Conservation (phyloP, 2,113 vertebrate species). For the Larimichthys crocea region DNA sequence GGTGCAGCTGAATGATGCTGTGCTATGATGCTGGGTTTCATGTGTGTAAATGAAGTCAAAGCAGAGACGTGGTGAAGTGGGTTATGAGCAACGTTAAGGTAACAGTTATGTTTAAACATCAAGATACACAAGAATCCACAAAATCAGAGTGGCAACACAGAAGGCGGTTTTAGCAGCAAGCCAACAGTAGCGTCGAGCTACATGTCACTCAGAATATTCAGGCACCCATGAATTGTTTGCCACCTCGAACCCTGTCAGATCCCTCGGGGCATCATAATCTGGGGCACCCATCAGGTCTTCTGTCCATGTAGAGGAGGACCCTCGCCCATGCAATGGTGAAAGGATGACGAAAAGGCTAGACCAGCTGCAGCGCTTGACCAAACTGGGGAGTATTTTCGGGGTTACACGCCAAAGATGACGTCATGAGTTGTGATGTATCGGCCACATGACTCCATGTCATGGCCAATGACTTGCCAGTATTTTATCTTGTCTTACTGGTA, state of each 20-base stretch:
- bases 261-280: conserved; percentile 72
- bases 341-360: conserved; percentile 52
- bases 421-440: conserved; percentile 84
- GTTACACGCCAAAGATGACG: conserved; percentile 43
- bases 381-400: conserved; percentile 78
- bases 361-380: conserved; percentile 58
- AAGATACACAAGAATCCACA: not conserved
- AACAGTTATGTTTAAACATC: not conserved
- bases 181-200: not conserved
- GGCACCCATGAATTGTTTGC: conserved; percentile 37
- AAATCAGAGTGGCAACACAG: not conserved
- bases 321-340: conserved; percentile 7
- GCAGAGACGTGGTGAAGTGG: not conserved
- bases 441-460: conserved; percentile 66
- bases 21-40: not conserved
- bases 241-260: conserved; percentile 13
- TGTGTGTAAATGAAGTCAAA: not conserved
- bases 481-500: conserved; percentile 66
- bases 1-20: not conserved
- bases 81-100: not conserved
- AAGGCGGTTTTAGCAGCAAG: not conserved
- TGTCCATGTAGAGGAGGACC: conserved; percentile 11
- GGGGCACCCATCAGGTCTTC: conserved; percentile 72
- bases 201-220: conserved; percentile 54
- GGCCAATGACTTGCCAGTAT: conserved; percentile 87